Evolutionary conservation across 2,888 invertebrate species (phyloP).

Genomic region (Gastrophysa polygoni): DNA sequence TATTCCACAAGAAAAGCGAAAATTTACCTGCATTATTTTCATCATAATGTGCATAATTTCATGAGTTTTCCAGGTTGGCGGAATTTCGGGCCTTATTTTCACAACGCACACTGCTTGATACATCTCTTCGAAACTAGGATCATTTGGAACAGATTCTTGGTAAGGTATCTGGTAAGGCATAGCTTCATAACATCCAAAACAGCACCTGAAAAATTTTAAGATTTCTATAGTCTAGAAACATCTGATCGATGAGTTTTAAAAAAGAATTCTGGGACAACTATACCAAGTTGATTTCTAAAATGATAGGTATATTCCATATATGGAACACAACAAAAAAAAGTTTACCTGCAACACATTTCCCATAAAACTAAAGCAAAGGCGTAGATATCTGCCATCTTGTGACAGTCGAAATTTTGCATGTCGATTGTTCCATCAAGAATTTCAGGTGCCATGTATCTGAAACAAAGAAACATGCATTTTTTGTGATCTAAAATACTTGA

Average conservation of each 20-base stretch:
- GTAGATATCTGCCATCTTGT: conserved; percentile 36
- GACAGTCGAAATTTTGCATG: conserved; percentile 26
- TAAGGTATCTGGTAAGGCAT: conserved; percentile 30
- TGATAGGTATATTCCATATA: no score
- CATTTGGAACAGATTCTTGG: conserved; percentile 18
- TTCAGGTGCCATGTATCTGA: conserved; percentile 37
- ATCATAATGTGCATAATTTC: conserved; percentile 19
- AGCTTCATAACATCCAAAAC: not conserved
- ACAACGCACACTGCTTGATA: conserved; percentile 25
- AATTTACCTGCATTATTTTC: conserved; percentile 28
- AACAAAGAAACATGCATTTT: not conserved
- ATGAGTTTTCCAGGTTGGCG: conserved; percentile 26
- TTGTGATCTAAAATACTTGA: no score
- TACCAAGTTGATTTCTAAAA: no score
- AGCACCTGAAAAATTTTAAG: conserved; percentile 15
- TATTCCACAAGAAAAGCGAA: not conserved
- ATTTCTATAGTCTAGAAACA: not conserved
- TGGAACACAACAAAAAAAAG: no score
- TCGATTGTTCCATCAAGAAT: conserved; percentile 30
- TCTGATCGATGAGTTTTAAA: no score
- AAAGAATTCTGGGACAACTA: no score
- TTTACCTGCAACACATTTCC: conserved; percentile 34
- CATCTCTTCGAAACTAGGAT: conserved; percentile 25
- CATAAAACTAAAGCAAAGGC: conserved; percentile 36
- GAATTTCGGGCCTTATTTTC: conserved; percentile 30